Evolutionary conservation across 2,888 invertebrate species (phyloP).

Genomic region (Acanthosepion lycidas): DNA sequence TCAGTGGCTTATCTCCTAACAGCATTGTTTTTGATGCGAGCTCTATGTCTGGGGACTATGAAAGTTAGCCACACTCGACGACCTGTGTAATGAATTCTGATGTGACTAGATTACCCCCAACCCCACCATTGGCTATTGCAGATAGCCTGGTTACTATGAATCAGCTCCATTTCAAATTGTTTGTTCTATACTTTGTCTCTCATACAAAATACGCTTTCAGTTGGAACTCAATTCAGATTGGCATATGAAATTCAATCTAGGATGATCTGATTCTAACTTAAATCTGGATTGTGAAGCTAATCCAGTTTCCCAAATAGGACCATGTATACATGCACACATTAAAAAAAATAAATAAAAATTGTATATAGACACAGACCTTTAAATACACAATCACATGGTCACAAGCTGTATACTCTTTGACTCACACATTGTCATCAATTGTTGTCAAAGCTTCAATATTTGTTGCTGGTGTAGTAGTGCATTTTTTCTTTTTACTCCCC

Average conservation of each 20-base stretch:
- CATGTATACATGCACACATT: neutral
- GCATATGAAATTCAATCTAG: neutral
- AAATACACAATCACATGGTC: neutral
- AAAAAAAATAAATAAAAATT: neutral
- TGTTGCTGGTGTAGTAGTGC: neutral
- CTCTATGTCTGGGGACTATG: conserved; percentile 37
- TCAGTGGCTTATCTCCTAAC: conserved; percentile 41
- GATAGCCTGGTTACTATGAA: too few relatives aligned
- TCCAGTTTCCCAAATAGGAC: neutral
- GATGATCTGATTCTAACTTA: neutral
- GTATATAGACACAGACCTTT: neutral
- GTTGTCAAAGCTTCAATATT: conserved; percentile 2
- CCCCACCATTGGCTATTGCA: neutral
- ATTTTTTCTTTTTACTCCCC: too few relatives aligned
- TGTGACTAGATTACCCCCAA: neutral
- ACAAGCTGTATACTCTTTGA: neutral
- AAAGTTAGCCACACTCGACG: conserved; percentile 39
- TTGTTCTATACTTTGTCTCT: conserved; percentile 20
- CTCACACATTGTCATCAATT: neutral
- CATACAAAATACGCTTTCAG: neutral
- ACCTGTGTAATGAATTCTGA: conserved; percentile 33
- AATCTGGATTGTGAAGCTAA: neutral
- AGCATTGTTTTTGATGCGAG: conserved; percentile 41
- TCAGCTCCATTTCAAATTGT: neutral
- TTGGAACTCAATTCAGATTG: neutral